phyloP scores from a whole-genome alignment of 1,140 invertebrate genomes.

The Sarcophaga bullata region DNA sequence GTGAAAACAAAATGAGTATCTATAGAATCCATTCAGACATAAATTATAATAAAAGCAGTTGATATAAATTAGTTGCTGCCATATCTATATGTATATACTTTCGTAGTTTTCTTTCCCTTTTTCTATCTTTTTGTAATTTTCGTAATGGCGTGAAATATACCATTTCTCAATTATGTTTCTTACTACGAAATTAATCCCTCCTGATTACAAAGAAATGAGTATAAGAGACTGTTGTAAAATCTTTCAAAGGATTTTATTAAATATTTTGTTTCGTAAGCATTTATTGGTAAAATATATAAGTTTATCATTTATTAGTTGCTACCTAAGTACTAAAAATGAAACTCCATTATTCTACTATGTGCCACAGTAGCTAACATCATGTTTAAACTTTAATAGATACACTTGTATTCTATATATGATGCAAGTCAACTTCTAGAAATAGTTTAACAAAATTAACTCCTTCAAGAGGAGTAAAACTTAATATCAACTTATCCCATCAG shows the following conservation, averaged over 20 bases:
- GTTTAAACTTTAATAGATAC: no score
- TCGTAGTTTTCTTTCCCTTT: not conserved
- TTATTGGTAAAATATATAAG: not conserved
- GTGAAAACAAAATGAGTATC: slow-evolving; percentile 1
- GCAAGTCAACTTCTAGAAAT: no score
- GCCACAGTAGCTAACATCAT: no score
- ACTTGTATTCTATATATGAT: no score
- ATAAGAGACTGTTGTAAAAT: not conserved
- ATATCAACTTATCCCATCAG: no score
- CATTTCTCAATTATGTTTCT: slow-evolving; percentile 10
- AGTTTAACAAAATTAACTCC: no score
- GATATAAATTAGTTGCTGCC: slow-evolving; percentile 37
- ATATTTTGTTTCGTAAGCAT: not conserved
- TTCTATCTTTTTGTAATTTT: not conserved
- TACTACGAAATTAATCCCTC: slow-evolving; percentile 27
- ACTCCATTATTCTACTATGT: no score
- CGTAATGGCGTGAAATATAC: slow-evolving; percentile 21
- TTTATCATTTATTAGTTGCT: no score
- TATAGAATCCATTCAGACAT: not conserved
- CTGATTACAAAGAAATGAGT: not conserved
- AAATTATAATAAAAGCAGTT: slow-evolving; percentile 33
- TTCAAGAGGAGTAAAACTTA: no score
- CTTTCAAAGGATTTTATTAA: not conserved
- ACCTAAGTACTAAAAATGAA: not conserved
- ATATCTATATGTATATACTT: not conserved